Conservation (phyloP, 2,888 invertebrate genomes). For the Calliphora vomitoria region DNA sequence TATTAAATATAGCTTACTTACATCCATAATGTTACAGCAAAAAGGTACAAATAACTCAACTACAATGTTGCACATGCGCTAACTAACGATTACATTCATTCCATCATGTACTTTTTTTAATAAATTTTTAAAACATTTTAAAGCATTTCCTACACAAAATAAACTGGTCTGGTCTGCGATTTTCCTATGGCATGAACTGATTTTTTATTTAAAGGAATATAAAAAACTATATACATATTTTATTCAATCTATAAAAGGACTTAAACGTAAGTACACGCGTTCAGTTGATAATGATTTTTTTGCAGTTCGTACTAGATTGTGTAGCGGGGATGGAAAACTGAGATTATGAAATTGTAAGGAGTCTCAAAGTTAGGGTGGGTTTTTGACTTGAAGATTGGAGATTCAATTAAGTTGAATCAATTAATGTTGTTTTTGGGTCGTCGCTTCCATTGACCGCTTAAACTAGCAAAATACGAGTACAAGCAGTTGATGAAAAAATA, state of each 20-base stretch:
- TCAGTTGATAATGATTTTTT: slow-evolving; percentile 44
- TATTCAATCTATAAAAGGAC: slow-evolving; percentile 50
- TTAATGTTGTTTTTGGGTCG: too few relatives aligned
- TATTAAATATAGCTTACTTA: background rate
- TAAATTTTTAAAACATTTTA: slow-evolving; percentile 11
- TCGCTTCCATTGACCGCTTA: too few relatives aligned
- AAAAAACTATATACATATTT: background rate
- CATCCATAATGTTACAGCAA: slow-evolving; percentile 5
- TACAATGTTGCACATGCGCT: slow-evolving; percentile 61
- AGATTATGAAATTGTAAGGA: background rate
- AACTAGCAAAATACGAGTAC: too few relatives aligned
- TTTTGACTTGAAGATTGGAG: background rate
- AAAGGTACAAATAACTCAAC: background rate
- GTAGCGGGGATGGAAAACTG: background rate
- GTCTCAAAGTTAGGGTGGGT: background rate
- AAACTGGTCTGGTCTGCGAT: slow-evolving; percentile 15
- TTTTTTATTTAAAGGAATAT: slow-evolving; percentile 12
- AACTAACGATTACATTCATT: slow-evolving; percentile 40
- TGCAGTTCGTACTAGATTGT: background rate
- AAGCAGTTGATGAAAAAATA: too few relatives aligned
- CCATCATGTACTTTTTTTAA: slow-evolving; percentile 29
- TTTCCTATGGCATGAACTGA: slow-evolving; percentile 30
- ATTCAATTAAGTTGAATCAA: too few relatives aligned
- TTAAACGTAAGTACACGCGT: slow-evolving; percentile 10
- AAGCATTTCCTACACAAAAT: slow-evolving; percentile 26